Conservation (phyloP, 2,888 invertebrate genomes). For the Archips crataeganus region DNA sequence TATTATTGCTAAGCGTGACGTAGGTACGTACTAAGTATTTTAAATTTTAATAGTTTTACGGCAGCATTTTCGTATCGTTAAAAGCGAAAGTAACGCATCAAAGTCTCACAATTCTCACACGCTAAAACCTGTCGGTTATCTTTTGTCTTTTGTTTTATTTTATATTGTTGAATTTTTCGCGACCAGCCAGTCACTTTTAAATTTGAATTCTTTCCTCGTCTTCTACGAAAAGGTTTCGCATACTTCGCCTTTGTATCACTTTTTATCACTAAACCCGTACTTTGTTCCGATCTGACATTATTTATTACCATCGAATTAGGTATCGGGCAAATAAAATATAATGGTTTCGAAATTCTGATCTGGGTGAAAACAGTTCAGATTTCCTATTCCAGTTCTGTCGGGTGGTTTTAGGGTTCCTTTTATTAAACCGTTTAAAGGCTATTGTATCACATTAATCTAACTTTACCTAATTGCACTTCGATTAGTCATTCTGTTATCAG, state of each 20-base stretch:
- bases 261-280: slow-evolving; percentile 75
- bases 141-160: slow-evolving; percentile 68
- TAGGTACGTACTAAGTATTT: not conserved
- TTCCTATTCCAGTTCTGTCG: slow-evolving; percentile 16
- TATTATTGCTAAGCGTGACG: not conserved
- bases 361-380: slow-evolving; percentile 1
- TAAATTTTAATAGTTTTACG: not conserved
- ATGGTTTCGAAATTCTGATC: slow-evolving; percentile 44
- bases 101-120: slow-evolving; percentile 52
- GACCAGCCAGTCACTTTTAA: slow-evolving; percentile 70
- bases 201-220: slow-evolving; percentile 83
- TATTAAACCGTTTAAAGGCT: not conserved
- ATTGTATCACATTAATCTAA: slow-evolving; percentile 7
- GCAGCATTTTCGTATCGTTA: not conserved
- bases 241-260: slow-evolving; percentile 84
- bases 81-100: slow-evolving; percentile 21
- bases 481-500: slow-evolving; percentile 47
- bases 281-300: slow-evolving; percentile 74
- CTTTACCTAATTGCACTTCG: slow-evolving; percentile 38
- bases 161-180: slow-evolving; percentile 74
- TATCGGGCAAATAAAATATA: slow-evolving; percentile 62
- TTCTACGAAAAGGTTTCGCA: slow-evolving; percentile 84
- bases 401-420: not conserved
- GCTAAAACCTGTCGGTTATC: slow-evolving; percentile 62
- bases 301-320: slow-evolving; percentile 68